Evolutionary conservation across 2,888 invertebrate genomes (phyloP), one percentile per base, ranked within the genome.

Genomic region (Ichneumoninae sp.): DNA sequence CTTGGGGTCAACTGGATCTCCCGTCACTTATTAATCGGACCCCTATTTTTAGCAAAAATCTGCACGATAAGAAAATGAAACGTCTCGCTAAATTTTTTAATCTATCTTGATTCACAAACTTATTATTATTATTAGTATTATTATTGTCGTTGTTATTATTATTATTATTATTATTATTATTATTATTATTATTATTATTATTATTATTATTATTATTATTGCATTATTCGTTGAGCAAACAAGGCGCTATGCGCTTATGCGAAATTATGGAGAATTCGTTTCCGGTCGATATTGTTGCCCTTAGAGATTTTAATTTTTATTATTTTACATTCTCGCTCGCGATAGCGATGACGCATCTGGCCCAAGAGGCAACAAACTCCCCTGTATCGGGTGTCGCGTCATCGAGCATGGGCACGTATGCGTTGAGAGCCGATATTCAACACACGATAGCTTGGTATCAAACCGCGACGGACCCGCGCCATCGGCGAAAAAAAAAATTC

Each of bases 321-420:
- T 40, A 8, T 70, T 54, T 66, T 44, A 40, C 66, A 16, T 47
- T 68, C 73, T 68, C 54, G 0, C 57, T 26, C 33, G 10, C 36
- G 33, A 19, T 52, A 66, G 33, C 36, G 16, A 36, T 77, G 82
- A 82, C 71, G 71, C 77, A 81, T 75, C 82, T 77, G 22, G 52
- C 30, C 50, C 70, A 77, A 77, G 52, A 33, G 66, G 65, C 63
- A 76, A 77, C 71, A 71, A 70, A 73, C 47, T 77, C 44, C 26
- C 57, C 22, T 73, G 47, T 77, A 66, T 76, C 63, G 54, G 75
- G 81, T 71, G 71, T 57, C 57, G 81, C 81, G 76, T 76, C 76
- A 81, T 22, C 70, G 44, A 33, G 30, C 50, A 36, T 13, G 52
- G 69, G 36, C 1, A 6, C 2, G 36, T 66, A 33, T 81, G 69